These are phyloP conservation scores for Morpho deidamia DNA, from an alignment of 2,888 invertebrate species.

Conservation along the genomic window DNA sequence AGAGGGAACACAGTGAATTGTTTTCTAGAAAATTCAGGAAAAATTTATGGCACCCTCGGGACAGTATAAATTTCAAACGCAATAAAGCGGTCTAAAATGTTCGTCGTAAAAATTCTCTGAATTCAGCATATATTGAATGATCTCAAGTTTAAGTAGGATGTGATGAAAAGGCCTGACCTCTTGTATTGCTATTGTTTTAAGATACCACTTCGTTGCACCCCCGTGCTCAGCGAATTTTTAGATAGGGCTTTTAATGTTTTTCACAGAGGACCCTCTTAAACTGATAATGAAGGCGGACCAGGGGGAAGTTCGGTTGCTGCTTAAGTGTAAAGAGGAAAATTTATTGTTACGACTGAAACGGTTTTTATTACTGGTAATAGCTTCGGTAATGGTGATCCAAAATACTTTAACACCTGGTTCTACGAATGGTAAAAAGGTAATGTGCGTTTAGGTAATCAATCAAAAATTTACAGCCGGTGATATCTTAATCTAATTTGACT, in stretches of 20 bases:
- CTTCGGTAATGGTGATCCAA: slow-evolving; percentile 54
- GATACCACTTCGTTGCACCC: slow-evolving; percentile 75
- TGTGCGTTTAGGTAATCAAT: background rate
- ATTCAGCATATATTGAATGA: slow-evolving; percentile 74
- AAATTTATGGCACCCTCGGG: slow-evolving; percentile 55
- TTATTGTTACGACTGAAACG: slow-evolving; percentile 64
- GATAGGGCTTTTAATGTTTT: slow-evolving; percentile 64
- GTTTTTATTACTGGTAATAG: slow-evolving; percentile 58
- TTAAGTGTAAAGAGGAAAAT: slow-evolving; percentile 59
- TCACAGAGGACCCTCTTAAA: slow-evolving; percentile 62
- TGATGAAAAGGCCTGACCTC: slow-evolving; percentile 59
- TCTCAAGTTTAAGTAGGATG: slow-evolving; percentile 56
- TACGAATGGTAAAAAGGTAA: background rate
- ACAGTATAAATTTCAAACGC: slow-evolving; percentile 57
- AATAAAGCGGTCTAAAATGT: slow-evolving; percentile 60
- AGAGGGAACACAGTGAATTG: slow-evolving; percentile 29
- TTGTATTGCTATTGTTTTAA: slow-evolving; percentile 77
- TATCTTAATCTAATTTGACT: too few species aligned
- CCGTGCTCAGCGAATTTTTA: slow-evolving; percentile 57
- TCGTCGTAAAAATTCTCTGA: slow-evolving; percentile 62
- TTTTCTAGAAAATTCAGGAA: slow-evolving; percentile 48
- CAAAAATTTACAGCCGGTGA: too few species aligned
- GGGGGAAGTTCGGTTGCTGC: slow-evolving; percentile 44
- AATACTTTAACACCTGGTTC: slow-evolving; percentile 56
- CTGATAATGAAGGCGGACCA: slow-evolving; percentile 64